A percentile compares a stretch with the other conserved stretches of the same genome.
These are phyloP conservation scores for Coelinius sp. DNA, from an alignment of 2,888 invertebrate species.

Conservation along the genomic window DNA sequence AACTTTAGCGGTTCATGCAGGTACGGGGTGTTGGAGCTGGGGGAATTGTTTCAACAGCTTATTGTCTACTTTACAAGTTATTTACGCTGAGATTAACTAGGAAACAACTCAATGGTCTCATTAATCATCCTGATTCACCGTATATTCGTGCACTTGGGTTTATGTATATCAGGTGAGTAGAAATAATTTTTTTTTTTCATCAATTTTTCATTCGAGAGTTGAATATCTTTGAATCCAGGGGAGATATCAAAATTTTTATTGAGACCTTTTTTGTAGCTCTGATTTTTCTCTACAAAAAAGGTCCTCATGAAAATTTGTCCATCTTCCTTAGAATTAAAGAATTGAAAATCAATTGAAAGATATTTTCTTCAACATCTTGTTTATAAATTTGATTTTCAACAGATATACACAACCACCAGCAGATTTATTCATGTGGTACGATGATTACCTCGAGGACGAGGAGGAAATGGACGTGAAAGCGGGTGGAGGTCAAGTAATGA, in stretches of 20 bases:
- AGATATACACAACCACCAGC: slow-evolving; percentile 97
- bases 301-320: no score
- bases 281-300: no score
- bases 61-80: slow-evolving; percentile 97
- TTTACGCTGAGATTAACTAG: slow-evolving; percentile 97
- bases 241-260: no score
- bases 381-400: slow-evolving; percentile 68
- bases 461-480: slow-evolving; percentile 98
- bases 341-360: no score
- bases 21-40: slow-evolving; percentile 99
- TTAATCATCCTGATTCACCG: slow-evolving; percentile 96
- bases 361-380: no score
- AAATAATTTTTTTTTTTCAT: no score
- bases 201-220: no score
- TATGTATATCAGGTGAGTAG: slow-evolving; percentile 79
- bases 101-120: slow-evolving; percentile 95
- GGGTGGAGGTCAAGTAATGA: slow-evolving; percentile 94
- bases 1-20: slow-evolving; percentile 72
- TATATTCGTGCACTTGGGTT: slow-evolving; percentile 96
- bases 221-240: no score
- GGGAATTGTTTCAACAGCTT: slow-evolving; percentile 99
- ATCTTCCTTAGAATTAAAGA: no score
- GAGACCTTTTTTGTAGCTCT: no score
- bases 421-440: slow-evolving; percentile 97
- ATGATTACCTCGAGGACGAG: slow-evolving; percentile 94